Evolutionary conservation across 1,140 invertebrate species (phyloP).

Genomic region (Spodoptera frugiperda): DNA sequence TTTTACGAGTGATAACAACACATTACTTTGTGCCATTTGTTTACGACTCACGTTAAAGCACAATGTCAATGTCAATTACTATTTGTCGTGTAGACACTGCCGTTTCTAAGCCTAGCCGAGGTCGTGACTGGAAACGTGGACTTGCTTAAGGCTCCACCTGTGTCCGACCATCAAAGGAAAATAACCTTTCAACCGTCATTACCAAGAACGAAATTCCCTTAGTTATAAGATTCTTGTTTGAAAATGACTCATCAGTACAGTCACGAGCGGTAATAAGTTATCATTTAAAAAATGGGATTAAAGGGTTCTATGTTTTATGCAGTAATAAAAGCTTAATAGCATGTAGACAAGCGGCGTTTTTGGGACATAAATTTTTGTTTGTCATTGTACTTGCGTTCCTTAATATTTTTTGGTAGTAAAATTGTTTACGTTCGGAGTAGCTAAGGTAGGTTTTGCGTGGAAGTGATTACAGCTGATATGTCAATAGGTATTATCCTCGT

Average conservation of each 20-base stretch:
- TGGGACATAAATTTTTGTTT: constrained; percentile 4
- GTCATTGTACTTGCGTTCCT: constrained; percentile 5
- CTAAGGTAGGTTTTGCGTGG: constrained; percentile 1
- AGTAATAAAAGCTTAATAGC: constrained; percentile 21
- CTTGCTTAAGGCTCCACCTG: constrained; percentile 37
- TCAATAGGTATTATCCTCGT: background rate
- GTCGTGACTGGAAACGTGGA: constrained; percentile 45
- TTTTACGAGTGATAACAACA: constrained; percentile 41
- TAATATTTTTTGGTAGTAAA: constrained; percentile 18
- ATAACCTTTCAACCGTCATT: background rate
- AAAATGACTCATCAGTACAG: constrained; percentile 39
- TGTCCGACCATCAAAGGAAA: constrained; percentile 15
- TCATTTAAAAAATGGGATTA: constrained; percentile 26
- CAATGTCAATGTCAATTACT: constrained; percentile 60
- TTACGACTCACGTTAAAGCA: constrained; percentile 51
- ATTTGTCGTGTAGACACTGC: constrained; percentile 46
- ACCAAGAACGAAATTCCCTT: constrained; percentile 17
- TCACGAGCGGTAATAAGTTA: constrained; percentile 27
- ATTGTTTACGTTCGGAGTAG: constrained; percentile 7
- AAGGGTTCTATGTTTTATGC: constrained; percentile 10
- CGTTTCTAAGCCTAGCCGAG: constrained; percentile 51
- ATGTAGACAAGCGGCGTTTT: constrained; percentile 6
- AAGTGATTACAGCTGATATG: constrained; percentile 4
- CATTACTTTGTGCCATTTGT: constrained; percentile 36
- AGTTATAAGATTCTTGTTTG: background rate